Conservation (phyloP, 2,113 vertebrate species). For the Solenodon paradoxus region DNA sequence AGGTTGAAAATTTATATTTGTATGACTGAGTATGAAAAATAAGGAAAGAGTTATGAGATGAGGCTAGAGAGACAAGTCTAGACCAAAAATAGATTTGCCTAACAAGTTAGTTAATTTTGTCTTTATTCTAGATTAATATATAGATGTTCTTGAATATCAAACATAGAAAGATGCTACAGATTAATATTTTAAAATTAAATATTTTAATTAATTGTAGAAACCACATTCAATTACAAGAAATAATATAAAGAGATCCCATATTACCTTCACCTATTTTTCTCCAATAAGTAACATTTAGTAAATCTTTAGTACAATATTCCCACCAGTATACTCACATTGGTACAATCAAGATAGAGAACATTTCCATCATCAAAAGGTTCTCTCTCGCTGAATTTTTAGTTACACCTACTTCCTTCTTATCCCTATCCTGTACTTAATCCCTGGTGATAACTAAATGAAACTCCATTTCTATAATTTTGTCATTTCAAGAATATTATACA, state of each 20-base stretch:
- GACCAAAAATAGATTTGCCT: not conserved
- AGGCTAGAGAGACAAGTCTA: not conserved
- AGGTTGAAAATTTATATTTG: not conserved
- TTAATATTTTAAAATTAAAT: constrained; percentile 1
- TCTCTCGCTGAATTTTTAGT: not conserved
- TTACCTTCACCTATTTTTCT: not conserved
- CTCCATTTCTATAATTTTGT: too few species aligned
- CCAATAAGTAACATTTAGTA: not conserved
- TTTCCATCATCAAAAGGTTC: not conserved
- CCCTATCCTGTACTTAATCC: not conserved
- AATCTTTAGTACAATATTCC: not conserved
- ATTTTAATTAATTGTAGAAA: not conserved
- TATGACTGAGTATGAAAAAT: not conserved
- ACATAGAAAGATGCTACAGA: not conserved
- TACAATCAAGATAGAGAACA: not conserved
- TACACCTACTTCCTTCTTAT: not conserved
- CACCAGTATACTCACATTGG: not conserved
- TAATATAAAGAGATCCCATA: not conserved
- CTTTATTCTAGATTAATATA: constrained; percentile 1
- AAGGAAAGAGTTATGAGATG: not conserved
- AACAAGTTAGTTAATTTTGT: constrained; percentile 17
- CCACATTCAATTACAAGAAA: not conserved
- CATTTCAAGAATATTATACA: too few species aligned
- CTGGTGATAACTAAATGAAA: not conserved
- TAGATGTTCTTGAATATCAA: not conserved